Evolutionary conservation across 2,113 vertebrate genomes (phyloP).

Genomic region (Orientallactaga bullata): DNA sequence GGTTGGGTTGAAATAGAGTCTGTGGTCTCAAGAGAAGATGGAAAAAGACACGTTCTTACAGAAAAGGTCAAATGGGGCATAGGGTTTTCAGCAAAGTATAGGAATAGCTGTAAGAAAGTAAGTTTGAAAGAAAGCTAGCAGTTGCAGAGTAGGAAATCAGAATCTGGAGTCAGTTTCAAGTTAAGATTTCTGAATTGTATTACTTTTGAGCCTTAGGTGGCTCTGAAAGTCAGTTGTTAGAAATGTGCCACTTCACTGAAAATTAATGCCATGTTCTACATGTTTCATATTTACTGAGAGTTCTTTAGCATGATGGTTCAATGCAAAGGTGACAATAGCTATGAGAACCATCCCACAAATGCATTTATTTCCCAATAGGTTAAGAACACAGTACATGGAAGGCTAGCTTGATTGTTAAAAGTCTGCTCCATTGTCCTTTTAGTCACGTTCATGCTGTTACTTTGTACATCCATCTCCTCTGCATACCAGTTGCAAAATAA

Average conservation of each 20-base stretch:
- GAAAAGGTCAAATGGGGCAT: not conserved
- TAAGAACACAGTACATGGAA: not conserved
- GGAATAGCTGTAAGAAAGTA: not conserved
- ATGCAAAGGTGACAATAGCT: not conserved
- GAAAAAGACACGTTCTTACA: fast-evolving
- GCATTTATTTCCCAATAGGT: not conserved
- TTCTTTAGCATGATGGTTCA: not conserved
- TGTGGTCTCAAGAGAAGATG: not conserved
- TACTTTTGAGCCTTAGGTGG: not conserved
- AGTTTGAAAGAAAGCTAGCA: not conserved
- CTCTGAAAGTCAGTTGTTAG: not conserved
- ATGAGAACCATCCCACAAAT: not conserved
- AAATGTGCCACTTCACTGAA: not conserved
- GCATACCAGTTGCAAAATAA: not conserved
- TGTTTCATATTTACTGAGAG: not conserved
- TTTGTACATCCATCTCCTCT: too few relatives aligned
- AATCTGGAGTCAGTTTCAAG: not conserved
- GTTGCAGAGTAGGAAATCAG: too few relatives aligned
- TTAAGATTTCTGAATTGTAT: not conserved
- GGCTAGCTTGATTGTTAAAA: not conserved
- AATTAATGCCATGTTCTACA: not conserved
- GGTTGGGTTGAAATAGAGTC: fast-evolving
- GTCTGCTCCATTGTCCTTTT: not conserved
- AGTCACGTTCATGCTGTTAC: too few relatives aligned
- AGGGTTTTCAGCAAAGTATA: not conserved